phyloP scores from a whole-genome alignment of 2,888 invertebrate species.

The Macaria liturata region DNA sequence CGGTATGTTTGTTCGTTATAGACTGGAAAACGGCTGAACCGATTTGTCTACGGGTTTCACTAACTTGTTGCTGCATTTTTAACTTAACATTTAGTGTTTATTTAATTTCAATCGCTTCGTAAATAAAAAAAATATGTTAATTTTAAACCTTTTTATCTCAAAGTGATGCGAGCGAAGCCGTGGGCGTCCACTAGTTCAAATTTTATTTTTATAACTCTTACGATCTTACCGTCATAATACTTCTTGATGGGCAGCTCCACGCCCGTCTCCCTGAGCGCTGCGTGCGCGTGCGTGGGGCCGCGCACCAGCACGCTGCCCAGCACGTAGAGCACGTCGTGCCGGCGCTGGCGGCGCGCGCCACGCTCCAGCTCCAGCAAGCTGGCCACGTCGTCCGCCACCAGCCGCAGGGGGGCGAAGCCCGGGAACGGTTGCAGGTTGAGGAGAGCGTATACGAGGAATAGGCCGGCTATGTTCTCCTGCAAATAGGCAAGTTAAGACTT shows the following conservation, averaged over 20 bases:
- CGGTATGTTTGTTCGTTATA: too few relatives aligned
- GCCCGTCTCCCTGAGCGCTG: constrained; percentile 53
- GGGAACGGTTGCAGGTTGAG: constrained; percentile 61
- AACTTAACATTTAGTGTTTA: too few relatives aligned
- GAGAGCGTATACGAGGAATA: constrained; percentile 66
- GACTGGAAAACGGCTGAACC: too few relatives aligned
- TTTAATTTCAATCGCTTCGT: too few relatives aligned
- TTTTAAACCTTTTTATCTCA: too few relatives aligned
- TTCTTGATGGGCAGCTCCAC: constrained; percentile 58
- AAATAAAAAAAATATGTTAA: too few relatives aligned
- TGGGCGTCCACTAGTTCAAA: too few relatives aligned
- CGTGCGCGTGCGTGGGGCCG: constrained; percentile 57
- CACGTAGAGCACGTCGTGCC: constrained; percentile 62
- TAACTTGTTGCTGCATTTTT: too few relatives aligned
- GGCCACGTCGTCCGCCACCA: constrained; percentile 56
- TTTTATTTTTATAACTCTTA: neutral
- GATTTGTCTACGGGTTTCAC: too few relatives aligned
- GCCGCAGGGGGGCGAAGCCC: constrained; percentile 53
- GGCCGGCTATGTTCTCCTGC: constrained; percentile 63
- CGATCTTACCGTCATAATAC: constrained; percentile 56
- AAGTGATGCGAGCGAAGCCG: too few relatives aligned
- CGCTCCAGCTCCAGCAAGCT: constrained; percentile 50
- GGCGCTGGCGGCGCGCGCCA: constrained; percentile 48
- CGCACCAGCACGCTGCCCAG: constrained; percentile 56
- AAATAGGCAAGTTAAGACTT: neutral